Conservation (phyloP, 2,113 vertebrate species). For the Panurus biarmicus region DNA sequence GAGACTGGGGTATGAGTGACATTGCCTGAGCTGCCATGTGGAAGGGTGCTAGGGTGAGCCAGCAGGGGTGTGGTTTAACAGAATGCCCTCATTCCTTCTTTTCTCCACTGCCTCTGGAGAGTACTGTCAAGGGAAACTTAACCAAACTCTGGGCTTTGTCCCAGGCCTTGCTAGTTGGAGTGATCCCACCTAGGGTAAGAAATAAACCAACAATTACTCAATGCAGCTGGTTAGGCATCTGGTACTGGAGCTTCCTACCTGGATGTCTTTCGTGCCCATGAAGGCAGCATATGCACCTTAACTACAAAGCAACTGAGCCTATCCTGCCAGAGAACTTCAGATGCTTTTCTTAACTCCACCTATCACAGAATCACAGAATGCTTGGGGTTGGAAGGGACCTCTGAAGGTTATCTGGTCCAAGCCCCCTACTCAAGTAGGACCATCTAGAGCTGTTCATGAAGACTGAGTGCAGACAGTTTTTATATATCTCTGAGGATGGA, state of each 20-base stretch:
- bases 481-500: background rate
- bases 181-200: background rate
- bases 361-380: background rate
- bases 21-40: background rate
- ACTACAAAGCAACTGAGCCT: background rate
- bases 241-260: background rate
- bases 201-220: background rate
- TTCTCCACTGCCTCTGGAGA: background rate
- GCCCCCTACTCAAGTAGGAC: background rate
- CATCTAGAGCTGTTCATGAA: background rate
- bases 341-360: background rate
- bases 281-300: background rate
- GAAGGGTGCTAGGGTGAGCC: background rate
- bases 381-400: background rate
- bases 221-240: too few species aligned
- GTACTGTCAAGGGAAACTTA: background rate
- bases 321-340: background rate
- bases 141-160: background rate
- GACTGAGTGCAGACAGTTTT: background rate
- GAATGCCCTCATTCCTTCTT: background rate
- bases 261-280: background rate
- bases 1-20: background rate
- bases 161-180: background rate
- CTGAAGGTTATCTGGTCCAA: background rate
- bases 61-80: background rate